Conservation (phyloP, 2,113 vertebrate species). For the Nanger granti region DNA sequence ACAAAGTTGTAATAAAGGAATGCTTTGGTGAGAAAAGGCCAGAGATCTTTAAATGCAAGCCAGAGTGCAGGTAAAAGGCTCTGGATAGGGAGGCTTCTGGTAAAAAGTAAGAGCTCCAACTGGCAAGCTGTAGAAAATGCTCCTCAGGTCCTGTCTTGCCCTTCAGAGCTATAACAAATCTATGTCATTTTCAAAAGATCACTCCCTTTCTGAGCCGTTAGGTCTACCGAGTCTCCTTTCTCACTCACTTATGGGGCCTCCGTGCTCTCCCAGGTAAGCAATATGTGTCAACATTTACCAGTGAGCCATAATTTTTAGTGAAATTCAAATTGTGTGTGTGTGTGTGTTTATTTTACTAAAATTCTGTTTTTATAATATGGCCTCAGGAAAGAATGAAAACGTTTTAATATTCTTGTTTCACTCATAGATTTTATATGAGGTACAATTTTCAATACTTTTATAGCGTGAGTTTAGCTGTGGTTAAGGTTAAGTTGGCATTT, state of each 20-base stretch:
- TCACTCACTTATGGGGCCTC: neutral
- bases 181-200: conserved; percentile 7
- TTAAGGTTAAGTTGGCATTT: conserved; percentile 61
- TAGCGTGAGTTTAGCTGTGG: conserved; percentile 6
- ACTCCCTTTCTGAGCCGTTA: neutral
- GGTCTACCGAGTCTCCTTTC: neutral
- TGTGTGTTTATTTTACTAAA: conserved; percentile 26
- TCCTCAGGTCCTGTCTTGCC: neutral
- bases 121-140: neutral
- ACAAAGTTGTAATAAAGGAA: neutral
- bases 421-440: neutral
- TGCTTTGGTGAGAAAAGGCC: neutral
- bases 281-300: conserved; percentile 34
- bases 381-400: conserved; percentile 4
- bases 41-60: neutral
- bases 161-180: conserved; percentile 26
- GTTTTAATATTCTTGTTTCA: neutral
- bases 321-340: conserved; percentile 42
- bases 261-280: conserved; percentile 16
- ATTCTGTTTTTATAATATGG: neutral
- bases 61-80: neutral
- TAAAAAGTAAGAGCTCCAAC: neutral
- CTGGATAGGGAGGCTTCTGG: neutral
- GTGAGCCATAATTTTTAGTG: conserved; percentile 33
- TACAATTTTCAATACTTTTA: neutral